Base-by-base conservation (phyloP, 2,888 invertebrate genomes). In the Clivina fossor region DNA sequence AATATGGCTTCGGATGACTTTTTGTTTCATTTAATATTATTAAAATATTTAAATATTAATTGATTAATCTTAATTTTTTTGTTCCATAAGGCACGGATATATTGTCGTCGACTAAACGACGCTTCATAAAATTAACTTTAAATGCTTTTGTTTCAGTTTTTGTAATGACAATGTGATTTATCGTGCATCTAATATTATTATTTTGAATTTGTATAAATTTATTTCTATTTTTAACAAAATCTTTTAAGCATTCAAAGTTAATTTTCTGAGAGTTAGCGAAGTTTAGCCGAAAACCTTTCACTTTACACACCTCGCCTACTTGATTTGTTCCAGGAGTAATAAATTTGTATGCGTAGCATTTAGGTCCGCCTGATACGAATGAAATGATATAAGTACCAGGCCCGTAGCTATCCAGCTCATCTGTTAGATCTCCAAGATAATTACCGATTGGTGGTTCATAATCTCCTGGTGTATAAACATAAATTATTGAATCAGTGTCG, bases 401-500 rank as follows among this genome's bases (percentile, higher is more conserved):
- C 2, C 64, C 64, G 48, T 66, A 64, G 13, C 60, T 49, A 2
- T 56, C 49, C 1, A 71, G 47, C 57, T 71, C 71, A 58, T 71
- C 64, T 1, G 69, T 71, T 48, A 71, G 53, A 48, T 71, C 67
- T 1, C 71, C 71, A 3, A 70, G 33, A 58, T 61, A 67, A 49
- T 64, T 63, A 18, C 69, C 71, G 1, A 60, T 49, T 7, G 60
- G 58, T 5, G 64, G 65, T 8, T 61, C 53, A 30, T 55, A 60
- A 9, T 58, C 58, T 8, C 49, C 54, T 47, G 57, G 15, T 22
- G 57, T 9, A 4, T 15, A 18, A 11, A 60, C 55, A 46, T 63
- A 71, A 37, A 72, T 66, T 9, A 69, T 62, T 2, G 64, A 63
- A 53, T 72, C 71, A 0, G 72, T 72, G 48, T 74, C 72, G 38